Percentiles rank a stretch among this genome's conserved stretches.
phyloP scores from a whole-genome alignment of 2,113 vertebrate species.

The Calyptommatus sinebrachiatus region DNA sequence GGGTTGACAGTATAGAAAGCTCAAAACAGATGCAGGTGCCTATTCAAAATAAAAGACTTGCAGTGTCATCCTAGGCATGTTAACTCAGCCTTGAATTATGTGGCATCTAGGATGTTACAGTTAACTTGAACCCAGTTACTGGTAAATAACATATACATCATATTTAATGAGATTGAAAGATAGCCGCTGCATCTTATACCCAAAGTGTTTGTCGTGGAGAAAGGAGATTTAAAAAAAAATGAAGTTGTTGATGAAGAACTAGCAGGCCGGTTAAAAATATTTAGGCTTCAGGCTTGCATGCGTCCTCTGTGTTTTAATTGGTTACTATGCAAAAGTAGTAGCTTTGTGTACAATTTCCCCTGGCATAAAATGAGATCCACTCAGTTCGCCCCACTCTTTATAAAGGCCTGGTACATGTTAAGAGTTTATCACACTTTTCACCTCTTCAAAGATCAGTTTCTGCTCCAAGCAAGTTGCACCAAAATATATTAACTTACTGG shows the following conservation, averaged over 20 bases:
- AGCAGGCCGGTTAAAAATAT: background rate
- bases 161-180: background rate
- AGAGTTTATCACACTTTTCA: no score
- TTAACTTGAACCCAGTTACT: background rate
- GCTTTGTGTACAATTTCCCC: background rate
- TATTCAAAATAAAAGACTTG: conserved; percentile 2
- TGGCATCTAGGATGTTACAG: background rate
- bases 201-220: background rate
- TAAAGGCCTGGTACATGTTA: background rate
- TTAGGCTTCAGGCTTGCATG: background rate
- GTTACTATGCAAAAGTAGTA: background rate
- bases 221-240: background rate
- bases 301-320: background rate
- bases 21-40: background rate
- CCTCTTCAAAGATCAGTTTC: background rate
- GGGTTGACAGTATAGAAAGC: background rate
- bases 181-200: background rate
- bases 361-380: background rate
- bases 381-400: background rate
- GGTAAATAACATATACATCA: background rate
- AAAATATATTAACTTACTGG: background rate
- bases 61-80: background rate
- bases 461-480: background rate
- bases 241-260: background rate
- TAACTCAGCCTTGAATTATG: background rate